Evolutionary conservation across 2,113 vertebrate species (phyloP), one percentile per base, ranked within the genome.

Genomic region (Acrocephalus arundinaceus): DNA sequence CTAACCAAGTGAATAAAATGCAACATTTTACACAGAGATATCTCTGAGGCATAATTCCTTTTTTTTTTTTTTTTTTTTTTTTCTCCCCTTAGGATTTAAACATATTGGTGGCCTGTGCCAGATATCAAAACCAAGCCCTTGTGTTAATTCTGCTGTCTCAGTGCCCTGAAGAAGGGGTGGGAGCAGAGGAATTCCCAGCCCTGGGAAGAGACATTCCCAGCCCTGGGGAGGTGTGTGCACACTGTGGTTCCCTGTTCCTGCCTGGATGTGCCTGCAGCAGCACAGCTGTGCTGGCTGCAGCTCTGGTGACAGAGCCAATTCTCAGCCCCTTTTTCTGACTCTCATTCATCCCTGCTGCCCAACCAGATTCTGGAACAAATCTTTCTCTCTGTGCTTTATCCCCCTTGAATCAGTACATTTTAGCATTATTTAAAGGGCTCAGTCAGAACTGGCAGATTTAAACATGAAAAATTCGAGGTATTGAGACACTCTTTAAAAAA

Each of bases 211-310:
- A 33, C 27, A 35, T 73, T 85, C 17, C 62, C 65, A 51, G 48
- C 61, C 57, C 72, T 41, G 57, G 77, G 70, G 39, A 41, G 37
- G 45, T 54, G n/a, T 11, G 6, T 8, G 8, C 22, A 10, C 45
- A 17, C 35, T 63, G 27, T 7, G 11, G 13, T 39, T 48, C 41
- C 67, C 55, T 43, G 24, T 20, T 39, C 24, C 51, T 59, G 82
- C 58, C 6, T 66, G 39, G 17, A 51, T 89, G 28, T 37, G 41
- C 51, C 71, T 22, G 35, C 31, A 37, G 54, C 73, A 68, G 73
- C 70, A 39, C 87, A 91, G 92, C 95, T 97, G 90, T 61, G 54
- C 12, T 89, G 92, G 49, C 81, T 65, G 58, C 37, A 85, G 74
- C 54, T 68, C 6, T 55, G 74, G 31, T 1, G 0, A 62, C 84